These are phyloP conservation scores for Listrodromus nycthemerus DNA, from an alignment of 2,888 invertebrate genomes.

Conservation along the genomic window DNA sequence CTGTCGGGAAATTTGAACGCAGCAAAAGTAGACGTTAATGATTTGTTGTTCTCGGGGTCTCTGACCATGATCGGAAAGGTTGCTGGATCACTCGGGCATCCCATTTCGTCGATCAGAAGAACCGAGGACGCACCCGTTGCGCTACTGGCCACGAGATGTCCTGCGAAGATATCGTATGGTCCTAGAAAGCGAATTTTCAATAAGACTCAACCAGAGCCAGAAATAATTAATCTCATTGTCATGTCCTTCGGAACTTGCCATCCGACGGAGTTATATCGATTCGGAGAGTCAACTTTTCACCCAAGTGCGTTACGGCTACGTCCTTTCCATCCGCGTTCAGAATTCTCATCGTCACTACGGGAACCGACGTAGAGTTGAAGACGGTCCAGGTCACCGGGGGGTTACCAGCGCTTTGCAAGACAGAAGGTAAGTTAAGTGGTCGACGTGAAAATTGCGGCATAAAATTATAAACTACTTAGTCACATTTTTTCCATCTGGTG, in stretches of 20 bases:
- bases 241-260: slow-evolving; percentile 80
- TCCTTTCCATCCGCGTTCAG: slow-evolving; percentile 86
- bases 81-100: slow-evolving; percentile 92
- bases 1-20: slow-evolving; percentile 95
- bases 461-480: too few species aligned
- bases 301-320: slow-evolving; percentile 88
- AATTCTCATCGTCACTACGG: slow-evolving; percentile 86
- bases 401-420: slow-evolving; percentile 77
- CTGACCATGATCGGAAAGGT: slow-evolving; percentile 86
- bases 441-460: too few species aligned
- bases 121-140: slow-evolving; percentile 90
- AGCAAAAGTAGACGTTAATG: slow-evolving; percentile 89
- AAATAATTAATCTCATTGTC: neutral
- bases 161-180: slow-evolving; percentile 89
- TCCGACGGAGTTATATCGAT: slow-evolving; percentile 87
- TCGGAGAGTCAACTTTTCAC: slow-evolving; percentile 88
- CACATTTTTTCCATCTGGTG: too few species aligned
- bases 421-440: too few species aligned
- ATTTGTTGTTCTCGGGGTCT: slow-evolving; percentile 78
- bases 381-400: slow-evolving; percentile 85
- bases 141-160: slow-evolving; percentile 92
- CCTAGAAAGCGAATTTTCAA: slow-evolving; percentile 75
- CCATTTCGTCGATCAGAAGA: slow-evolving; percentile 90
- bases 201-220: neutral
- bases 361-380: slow-evolving; percentile 85